These are phyloP conservation scores for Lissocephala sabroskyi DNA, from an alignment of 2,888 invertebrate genomes.

Conservation along the genomic window DNA sequence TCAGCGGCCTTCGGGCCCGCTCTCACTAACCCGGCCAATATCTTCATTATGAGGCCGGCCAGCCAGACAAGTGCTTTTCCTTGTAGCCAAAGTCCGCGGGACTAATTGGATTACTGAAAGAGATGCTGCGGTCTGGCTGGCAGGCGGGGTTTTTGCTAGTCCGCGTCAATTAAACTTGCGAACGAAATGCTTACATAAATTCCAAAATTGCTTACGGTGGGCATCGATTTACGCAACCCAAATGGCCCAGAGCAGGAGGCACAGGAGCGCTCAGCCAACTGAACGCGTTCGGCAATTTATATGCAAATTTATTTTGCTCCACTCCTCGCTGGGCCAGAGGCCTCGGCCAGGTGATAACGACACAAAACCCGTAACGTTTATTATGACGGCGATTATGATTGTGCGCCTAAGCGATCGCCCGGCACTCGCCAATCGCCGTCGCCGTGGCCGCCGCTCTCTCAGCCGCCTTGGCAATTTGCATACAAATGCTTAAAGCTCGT, in stretches of 20 bases:
- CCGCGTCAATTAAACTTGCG: slow-evolving; percentile 60
- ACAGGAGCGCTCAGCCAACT: no score
- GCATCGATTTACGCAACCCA: slow-evolving; percentile 67
- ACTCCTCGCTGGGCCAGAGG: slow-evolving; percentile 1
- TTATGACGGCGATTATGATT: slow-evolving; percentile 61
- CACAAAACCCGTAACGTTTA: slow-evolving; percentile 38
- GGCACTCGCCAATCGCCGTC: neutral
- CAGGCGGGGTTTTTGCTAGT: slow-evolving; percentile 8
- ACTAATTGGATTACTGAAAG: slow-evolving; percentile 65
- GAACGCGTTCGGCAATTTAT: slow-evolving; percentile 58
- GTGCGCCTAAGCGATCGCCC: slow-evolving; percentile 31
- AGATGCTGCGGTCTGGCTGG: neutral
- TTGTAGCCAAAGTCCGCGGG: slow-evolving; percentile 63
- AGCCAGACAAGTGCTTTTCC: slow-evolving; percentile 66
- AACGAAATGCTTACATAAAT: slow-evolving; percentile 66
- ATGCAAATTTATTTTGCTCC: slow-evolving; percentile 55
- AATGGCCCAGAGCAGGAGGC: no score
- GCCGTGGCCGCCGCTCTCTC: slow-evolving; percentile 3
- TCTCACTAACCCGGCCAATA: slow-evolving; percentile 43
- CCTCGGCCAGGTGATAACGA: slow-evolving; percentile 50
- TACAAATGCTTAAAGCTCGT: slow-evolving; percentile 63
- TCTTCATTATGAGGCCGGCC: slow-evolving; percentile 52
- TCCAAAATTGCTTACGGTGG: slow-evolving; percentile 65
- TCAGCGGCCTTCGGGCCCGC: slow-evolving; percentile 26
- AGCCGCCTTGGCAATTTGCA: slow-evolving; percentile 39